These are phyloP conservation scores for Danaus chrysippus DNA, from an alignment of 2,888 invertebrate species.

Conservation along the genomic window DNA sequence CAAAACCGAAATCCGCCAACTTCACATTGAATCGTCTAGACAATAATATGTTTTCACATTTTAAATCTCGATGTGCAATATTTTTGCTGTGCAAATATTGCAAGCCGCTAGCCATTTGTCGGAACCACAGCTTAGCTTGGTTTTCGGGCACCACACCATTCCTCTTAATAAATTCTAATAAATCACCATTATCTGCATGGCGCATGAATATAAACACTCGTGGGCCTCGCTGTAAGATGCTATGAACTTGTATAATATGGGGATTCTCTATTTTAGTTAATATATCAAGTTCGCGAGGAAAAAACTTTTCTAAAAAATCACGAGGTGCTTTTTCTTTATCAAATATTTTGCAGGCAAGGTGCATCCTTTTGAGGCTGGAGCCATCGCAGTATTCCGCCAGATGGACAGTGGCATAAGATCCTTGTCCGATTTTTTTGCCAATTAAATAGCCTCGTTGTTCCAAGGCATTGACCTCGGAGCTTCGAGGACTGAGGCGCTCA, in stretches of 20 bases:
- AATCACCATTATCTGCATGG: slow-evolving; percentile 93
- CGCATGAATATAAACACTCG: slow-evolving; percentile 95
- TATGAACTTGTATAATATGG: slow-evolving; percentile 93
- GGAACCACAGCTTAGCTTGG: slow-evolving; percentile 90
- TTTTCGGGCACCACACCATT: slow-evolving; percentile 88
- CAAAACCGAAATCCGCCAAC: slow-evolving; percentile 96
- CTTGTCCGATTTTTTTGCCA: slow-evolving; percentile 93
- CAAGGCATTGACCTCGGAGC: slow-evolving; percentile 91
- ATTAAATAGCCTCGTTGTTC: slow-evolving; percentile 91
- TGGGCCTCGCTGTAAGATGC: slow-evolving; percentile 89
- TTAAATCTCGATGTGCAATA: slow-evolving; percentile 94
- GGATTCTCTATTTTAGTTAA: slow-evolving; percentile 93
- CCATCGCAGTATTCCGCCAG: slow-evolving; percentile 89
- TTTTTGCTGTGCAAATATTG: slow-evolving; percentile 91
- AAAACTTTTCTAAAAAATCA: slow-evolving; percentile 95
- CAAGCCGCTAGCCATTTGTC: slow-evolving; percentile 90
- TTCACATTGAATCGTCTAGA: slow-evolving; percentile 93
- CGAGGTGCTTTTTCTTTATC: slow-evolving; percentile 92
- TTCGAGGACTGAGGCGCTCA: slow-evolving; percentile 86
- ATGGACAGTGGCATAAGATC: slow-evolving; percentile 94
- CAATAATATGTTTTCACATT: slow-evolving; percentile 93
- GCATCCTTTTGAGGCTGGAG: slow-evolving; percentile 83
- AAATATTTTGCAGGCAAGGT: slow-evolving; percentile 93
- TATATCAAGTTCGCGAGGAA: slow-evolving; percentile 95
- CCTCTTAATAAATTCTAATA: slow-evolving; percentile 89